These are phyloP conservation scores for Agriotes lineatus DNA, from an alignment of 2,888 invertebrate species.

Conservation along the genomic window DNA sequence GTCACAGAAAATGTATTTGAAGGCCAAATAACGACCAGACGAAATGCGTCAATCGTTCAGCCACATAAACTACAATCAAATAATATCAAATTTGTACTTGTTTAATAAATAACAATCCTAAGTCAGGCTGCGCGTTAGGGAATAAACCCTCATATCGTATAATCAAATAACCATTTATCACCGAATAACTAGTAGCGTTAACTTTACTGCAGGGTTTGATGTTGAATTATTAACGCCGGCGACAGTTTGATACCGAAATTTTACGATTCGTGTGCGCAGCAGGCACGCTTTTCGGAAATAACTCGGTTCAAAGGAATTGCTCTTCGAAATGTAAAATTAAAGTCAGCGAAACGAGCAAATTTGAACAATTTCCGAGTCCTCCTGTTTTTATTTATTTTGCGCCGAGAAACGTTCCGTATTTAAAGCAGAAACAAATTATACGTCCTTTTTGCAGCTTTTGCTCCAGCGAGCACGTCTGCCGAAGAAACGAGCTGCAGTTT, in stretches of 20 bases:
- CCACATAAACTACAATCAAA: neutral
- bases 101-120: conserved; percentile 20
- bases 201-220: neutral
- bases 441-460: conserved; percentile 2
- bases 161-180: conserved; percentile 23
- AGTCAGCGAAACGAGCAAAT: conserved; percentile 20
- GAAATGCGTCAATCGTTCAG: too few relatives aligned
- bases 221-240: conserved; percentile 5
- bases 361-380: conserved; percentile 9
- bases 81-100: neutral
- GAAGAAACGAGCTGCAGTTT: conserved; percentile 10
- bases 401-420: neutral
- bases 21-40: too few relatives aligned
- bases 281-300: conserved; percentile 1
- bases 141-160: conserved; percentile 21
- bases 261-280: neutral
- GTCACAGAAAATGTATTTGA: too few relatives aligned
- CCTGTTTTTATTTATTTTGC: neutral
- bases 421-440: conserved; percentile 13
- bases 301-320: conserved; percentile 11
- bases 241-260: conserved; percentile 3
- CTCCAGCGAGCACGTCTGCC: conserved; percentile 1
- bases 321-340: conserved; percentile 28
- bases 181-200: conserved; percentile 16
- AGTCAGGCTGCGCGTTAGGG: neutral